phyloP scores from a whole-genome alignment of 92 coral and sea anemone species.

The Porites rus region DNA sequence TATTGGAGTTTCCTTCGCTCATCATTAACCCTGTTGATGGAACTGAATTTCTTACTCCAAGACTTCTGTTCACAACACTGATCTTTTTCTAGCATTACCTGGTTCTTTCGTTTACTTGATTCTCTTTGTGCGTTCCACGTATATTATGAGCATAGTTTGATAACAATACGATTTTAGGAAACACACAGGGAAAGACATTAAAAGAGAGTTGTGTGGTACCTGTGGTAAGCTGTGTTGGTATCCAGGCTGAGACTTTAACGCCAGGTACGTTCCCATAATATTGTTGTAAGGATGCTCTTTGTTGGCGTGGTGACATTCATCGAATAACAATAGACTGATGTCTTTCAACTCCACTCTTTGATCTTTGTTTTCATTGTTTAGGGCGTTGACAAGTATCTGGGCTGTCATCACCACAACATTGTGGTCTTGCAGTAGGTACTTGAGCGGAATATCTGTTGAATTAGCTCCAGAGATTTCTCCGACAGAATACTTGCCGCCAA shows the following conservation, averaged over 20 bases:
- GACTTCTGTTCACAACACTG: no score
- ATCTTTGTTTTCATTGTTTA: conserved; percentile 42
- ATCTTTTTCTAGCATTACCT: no score
- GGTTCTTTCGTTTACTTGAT: no score
- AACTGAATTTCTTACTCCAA: no score
- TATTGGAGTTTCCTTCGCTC: no score
- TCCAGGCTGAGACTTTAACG: conserved; percentile 74
- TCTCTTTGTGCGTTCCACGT: no score
- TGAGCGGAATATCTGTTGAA: conserved; percentile 80
- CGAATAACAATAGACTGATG: conserved; percentile 85
- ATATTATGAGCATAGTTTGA: no score
- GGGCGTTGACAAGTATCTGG: conserved; percentile 89
- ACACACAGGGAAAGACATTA: no score
- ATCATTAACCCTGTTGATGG: no score
- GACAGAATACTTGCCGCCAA: conserved; percentile 78
- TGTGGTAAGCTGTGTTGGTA: conserved; percentile 57
- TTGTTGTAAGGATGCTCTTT: conserved; percentile 89
- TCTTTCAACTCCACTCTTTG: conserved; percentile 61
- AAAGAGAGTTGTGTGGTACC: conserved; percentile 31
- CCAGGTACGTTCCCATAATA: conserved; percentile 86
- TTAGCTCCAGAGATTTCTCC: conserved; percentile 85
- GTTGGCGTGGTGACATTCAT: conserved; percentile 96
- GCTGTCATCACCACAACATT: conserved; percentile 90
- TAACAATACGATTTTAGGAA: no score
- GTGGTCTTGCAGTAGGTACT: conserved; percentile 57